Conservation (phyloP, 1,140 invertebrate genomes). For the Drosophila auraria region DNA sequence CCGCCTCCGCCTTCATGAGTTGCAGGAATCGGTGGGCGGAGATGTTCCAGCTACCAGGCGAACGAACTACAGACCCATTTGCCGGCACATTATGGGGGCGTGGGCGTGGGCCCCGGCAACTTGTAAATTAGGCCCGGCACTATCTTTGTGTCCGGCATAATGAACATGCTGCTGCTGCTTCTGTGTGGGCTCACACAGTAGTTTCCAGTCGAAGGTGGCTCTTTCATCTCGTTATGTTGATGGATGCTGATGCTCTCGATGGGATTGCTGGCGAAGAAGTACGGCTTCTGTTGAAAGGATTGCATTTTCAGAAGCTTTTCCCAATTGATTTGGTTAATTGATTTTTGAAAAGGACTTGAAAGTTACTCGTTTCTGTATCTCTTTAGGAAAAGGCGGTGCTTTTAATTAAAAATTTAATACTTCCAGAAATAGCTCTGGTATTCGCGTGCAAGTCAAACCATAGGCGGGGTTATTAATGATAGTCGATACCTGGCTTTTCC, state of each 20-base stretch:
- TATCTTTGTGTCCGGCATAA: slow-evolving; percentile 53
- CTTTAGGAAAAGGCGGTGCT: not conserved
- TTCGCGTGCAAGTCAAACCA: not conserved
- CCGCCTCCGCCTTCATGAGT: slow-evolving; percentile 27
- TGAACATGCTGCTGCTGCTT: slow-evolving; percentile 36
- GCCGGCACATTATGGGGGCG: slow-evolving; percentile 51
- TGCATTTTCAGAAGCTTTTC: not conserved
- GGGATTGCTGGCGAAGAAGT: slow-evolving; percentile 5
- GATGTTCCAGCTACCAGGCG: slow-evolving; percentile 21
- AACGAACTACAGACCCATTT: slow-evolving; percentile 19
- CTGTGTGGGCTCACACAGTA: slow-evolving; percentile 14
- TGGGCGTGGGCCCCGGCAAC: slow-evolving; percentile 12
- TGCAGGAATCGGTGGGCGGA: slow-evolving; percentile 15
- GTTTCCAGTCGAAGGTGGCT: slow-evolving; percentile 16
- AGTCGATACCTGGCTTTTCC: not conserved
- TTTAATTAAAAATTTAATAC: slow-evolving; percentile 2
- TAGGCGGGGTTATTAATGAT: not conserved
- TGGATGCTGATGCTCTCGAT: not conserved
- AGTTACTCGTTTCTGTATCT: too few species aligned
- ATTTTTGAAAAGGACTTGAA: not conserved
- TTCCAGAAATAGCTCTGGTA: not conserved
- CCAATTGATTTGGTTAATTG: not conserved
- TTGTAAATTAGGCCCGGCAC: slow-evolving; percentile 66
- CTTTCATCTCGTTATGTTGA: slow-evolving; percentile 20
- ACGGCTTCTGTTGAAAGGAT: slow-evolving; percentile 9